Evolutionary conservation across 2,113 vertebrate species (phyloP).

Genomic region (Meles meles): DNA sequence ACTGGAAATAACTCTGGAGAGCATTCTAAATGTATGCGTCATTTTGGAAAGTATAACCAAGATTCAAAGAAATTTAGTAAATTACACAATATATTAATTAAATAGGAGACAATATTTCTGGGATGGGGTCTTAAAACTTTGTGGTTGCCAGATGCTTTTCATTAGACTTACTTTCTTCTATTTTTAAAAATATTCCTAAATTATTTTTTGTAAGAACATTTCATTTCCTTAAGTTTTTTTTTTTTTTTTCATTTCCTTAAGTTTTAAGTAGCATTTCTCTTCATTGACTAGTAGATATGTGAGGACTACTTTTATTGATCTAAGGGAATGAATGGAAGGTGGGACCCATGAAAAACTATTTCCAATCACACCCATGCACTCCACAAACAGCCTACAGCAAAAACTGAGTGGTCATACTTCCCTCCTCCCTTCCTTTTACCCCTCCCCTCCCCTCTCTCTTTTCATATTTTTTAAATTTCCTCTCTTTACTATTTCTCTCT

Average conservation of each 20-base stretch:
- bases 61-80: not conserved
- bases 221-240: not conserved
- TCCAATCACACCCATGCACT: not conserved
- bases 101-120: not conserved
- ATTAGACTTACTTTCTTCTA: not conserved
- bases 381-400: not conserved
- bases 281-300: not conserved
- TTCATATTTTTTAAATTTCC: not conserved
- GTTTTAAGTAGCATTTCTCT: not conserved
- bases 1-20: not conserved
- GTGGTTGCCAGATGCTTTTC: not conserved
- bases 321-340: not conserved
- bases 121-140: not conserved
- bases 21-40: too few relatives aligned
- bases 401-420: not conserved
- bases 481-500: not conserved
- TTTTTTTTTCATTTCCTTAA: not conserved
- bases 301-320: not conserved
- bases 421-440: not conserved
- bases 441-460: not conserved
- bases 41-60: not conserved
- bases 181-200: not conserved
- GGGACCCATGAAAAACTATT: not conserved
- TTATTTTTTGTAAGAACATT: not conserved
- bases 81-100: not conserved